Base-by-base conservation (phyloP, 2,888 invertebrate species). In the Dinocampus coccinellae region DNA sequence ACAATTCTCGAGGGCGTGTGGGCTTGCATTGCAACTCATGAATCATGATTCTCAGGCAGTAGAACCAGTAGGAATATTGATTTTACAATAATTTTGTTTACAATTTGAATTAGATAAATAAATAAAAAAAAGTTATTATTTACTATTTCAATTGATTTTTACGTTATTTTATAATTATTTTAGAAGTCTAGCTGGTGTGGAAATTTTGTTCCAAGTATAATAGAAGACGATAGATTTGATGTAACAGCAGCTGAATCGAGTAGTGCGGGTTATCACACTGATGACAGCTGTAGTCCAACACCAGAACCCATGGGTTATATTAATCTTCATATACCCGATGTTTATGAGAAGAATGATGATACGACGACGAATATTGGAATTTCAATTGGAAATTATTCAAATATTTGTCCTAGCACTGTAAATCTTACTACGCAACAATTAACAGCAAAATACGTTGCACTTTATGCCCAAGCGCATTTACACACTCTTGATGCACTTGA, bases 401-500 rank as follows among this genome's bases (percentile, higher is more conserved):
- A 70, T 53, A 53, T 67, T 62, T 47, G 58, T 33, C 42, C 52
- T 22, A 69, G 55, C 7, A 58, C 55, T 68, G 57, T 36, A 47
- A 57, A 67, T 24, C 69, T 74, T 72, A 73, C 77, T 39, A 72
- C 72, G 29, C 82, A 81, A 70, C 79, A 90, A 85, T 91, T 92
- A 80, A 92, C 97, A 72, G 92, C 94, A 67, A 92, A 93, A 82
- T 98, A 96, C 88, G 94, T 94, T 39, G 92, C 93, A 74, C 91
- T 98, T 73, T 98, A 97, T 89, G 91, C 94, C 64, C 93, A 94
- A 80, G 94, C 94, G 36, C 91, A 97, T 70, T 92, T 95, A 71
- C 94, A 96, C 81, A 94, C 95, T 0, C 89, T 97, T 80, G 96
- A 97, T 79, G 95, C 97, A 10, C 89, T 98, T 73, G 94, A 96